Percentiles rank a stretch among this genome's conserved stretches.
These are phyloP conservation scores for Drosophila kanekoi DNA, from an alignment of 2,888 invertebrate genomes.

Conservation along the genomic window DNA sequence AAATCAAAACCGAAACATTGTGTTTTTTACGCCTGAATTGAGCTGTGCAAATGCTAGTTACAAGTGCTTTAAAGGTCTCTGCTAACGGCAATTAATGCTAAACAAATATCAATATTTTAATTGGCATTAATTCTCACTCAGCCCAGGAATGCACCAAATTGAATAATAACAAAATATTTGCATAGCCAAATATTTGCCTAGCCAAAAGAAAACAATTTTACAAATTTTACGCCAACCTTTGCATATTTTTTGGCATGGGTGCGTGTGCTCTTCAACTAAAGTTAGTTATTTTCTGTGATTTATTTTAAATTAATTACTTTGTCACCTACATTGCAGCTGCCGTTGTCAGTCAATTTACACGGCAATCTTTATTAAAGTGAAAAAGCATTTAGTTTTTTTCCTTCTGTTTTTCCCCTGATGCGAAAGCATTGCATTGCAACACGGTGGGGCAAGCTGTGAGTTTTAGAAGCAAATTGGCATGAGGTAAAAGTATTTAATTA, in stretches of 20 bases:
- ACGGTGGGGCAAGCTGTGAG: background rate
- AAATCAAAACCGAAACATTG: conserved; percentile 37
- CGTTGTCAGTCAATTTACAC: conserved; percentile 35
- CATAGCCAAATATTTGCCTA: conserved; percentile 63
- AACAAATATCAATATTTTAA: conserved; percentile 69
- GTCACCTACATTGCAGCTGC: conserved; percentile 54
- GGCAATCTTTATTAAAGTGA: background rate
- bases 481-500: background rate
- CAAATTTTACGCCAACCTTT: conserved; percentile 12
- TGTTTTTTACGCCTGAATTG: conserved; percentile 60
- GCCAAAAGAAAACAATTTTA: conserved; percentile 31
- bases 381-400: background rate
- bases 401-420: background rate
- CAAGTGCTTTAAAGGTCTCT: conserved; percentile 33
- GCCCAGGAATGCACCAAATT: conserved; percentile 44
- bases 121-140: conserved; percentile 43
- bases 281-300: conserved; percentile 52
- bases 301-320: conserved; percentile 71
- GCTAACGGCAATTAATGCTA: conserved; percentile 55
- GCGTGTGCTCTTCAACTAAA: conserved; percentile 2
- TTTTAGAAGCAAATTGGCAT: background rate
- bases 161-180: conserved; percentile 63
- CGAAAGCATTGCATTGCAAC: background rate
- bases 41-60: conserved; percentile 22
- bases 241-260: conserved; percentile 5